These are phyloP conservation scores for Tetranychus truncatus DNA, from an alignment of 2,888 invertebrate genomes.

Conservation along the genomic window DNA sequence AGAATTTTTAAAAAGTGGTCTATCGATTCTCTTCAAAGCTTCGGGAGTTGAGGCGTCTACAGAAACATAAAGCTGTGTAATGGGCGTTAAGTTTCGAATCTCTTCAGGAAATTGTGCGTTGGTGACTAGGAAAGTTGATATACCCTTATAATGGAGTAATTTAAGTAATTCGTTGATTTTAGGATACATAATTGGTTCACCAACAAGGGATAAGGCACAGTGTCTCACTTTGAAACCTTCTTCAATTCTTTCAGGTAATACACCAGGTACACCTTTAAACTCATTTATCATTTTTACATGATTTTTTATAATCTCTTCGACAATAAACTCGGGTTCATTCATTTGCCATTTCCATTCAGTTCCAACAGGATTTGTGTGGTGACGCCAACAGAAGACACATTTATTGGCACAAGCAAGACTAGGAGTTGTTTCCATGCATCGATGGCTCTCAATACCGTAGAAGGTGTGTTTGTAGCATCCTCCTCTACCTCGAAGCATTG, in stretches of 20 bases:
- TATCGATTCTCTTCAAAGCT: slow-evolving; percentile 41
- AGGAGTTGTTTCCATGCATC: slow-evolving; percentile 44
- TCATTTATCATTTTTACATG: slow-evolving; percentile 40
- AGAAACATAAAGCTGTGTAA: slow-evolving; percentile 43
- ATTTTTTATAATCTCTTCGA: slow-evolving; percentile 38
- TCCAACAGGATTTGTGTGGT: slow-evolving; percentile 39
- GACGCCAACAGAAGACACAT: slow-evolving; percentile 44
- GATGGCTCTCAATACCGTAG: slow-evolving; percentile 43
- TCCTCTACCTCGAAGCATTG: slow-evolving; percentile 37
- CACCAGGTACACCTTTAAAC: slow-evolving; percentile 41
- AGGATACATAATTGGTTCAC: slow-evolving; percentile 45
- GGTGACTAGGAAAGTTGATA: slow-evolving; percentile 42
- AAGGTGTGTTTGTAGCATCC: slow-evolving; percentile 45
- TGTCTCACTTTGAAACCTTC: slow-evolving; percentile 39
- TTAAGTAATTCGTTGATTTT: slow-evolving; percentile 39
- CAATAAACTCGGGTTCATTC: slow-evolving; percentile 38
- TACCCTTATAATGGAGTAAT: slow-evolving; percentile 37
- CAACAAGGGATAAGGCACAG: slow-evolving; percentile 42
- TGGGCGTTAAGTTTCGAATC: slow-evolving; percentile 37
- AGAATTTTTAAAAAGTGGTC: slow-evolving; percentile 42
- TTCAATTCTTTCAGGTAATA: slow-evolving; percentile 35
- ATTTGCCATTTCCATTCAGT: slow-evolving; percentile 44
- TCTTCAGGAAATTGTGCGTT: slow-evolving; percentile 44
- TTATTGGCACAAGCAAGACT: slow-evolving; percentile 44
- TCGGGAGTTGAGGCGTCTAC: slow-evolving; percentile 42